These are phyloP conservation scores for Hippocampus abdominalis DNA, from an alignment of 2,113 vertebrate species.

Conservation along the genomic window DNA sequence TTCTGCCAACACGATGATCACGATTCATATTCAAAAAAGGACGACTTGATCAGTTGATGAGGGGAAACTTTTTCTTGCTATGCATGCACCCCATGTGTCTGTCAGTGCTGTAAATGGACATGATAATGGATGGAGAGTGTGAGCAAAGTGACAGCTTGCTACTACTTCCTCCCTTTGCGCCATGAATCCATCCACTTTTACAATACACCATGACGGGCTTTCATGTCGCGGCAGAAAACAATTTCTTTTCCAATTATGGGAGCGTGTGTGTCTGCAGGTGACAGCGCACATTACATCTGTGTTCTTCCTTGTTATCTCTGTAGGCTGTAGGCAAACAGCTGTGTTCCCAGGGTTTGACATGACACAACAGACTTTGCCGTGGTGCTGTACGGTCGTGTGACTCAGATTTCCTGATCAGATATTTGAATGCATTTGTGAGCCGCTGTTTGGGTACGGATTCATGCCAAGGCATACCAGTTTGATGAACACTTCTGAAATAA, in stretches of 20 bases:
- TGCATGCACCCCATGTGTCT: conserved; percentile 25
- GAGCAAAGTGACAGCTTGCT: conserved; percentile 8
- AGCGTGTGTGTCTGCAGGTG: neutral
- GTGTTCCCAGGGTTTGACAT: conserved; percentile 50
- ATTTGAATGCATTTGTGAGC: too few species aligned
- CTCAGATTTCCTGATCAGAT: conserved; percentile 4
- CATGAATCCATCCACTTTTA: conserved; percentile 23
- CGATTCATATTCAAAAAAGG: conserved; percentile 64
- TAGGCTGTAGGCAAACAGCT: conserved; percentile 65
- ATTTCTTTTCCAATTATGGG: conserved; percentile 32
- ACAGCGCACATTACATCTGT: conserved; percentile 17
- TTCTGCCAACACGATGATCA: conserved; percentile 60
- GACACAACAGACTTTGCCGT: conserved; percentile 42
- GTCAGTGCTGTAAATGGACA: conserved; percentile 39
- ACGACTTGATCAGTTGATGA: conserved; percentile 57
- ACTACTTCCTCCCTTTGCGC: conserved; percentile 13
- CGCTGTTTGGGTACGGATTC: too few species aligned
- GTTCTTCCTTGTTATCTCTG: conserved; percentile 31
- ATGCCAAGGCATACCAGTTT: too few species aligned
- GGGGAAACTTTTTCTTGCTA: conserved; percentile 46
- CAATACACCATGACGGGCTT: conserved; percentile 25
- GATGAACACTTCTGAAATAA: neutral
- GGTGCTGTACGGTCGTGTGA: too few species aligned
- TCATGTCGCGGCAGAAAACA: conserved; percentile 28
- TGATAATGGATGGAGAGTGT: conserved; percentile 51